Percentiles rank a stretch among this genome's conserved stretches.
These are phyloP conservation scores for Thinocorus orbignyianus DNA, from an alignment of 2,113 vertebrate genomes.

Conservation along the genomic window DNA sequence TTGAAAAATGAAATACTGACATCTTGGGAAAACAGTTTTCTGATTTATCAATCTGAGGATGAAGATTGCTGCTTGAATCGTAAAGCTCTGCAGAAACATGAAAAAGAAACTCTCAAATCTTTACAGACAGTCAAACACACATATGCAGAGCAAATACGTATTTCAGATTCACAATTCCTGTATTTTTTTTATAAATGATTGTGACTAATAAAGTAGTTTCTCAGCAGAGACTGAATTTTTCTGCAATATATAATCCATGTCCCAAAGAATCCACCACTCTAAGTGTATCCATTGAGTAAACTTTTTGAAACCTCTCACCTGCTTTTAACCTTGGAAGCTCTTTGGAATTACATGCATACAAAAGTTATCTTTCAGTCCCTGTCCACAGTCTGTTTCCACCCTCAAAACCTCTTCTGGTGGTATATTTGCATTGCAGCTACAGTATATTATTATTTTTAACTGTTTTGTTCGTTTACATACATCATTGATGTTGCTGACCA, in stretches of 20 bases:
- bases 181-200: neutral
- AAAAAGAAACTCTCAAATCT: neutral
- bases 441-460: neutral
- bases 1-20: neutral
- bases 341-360: neutral
- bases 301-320: neutral
- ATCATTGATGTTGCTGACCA: neutral
- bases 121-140: neutral
- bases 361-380: neutral
- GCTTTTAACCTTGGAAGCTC: neutral
- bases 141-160: neutral
- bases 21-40: neutral
- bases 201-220: neutral
- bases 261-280: neutral
- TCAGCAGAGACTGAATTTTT: neutral
- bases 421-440: neutral
- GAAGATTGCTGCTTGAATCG: neutral
- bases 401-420: neutral
- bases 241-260: neutral
- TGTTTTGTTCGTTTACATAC: neutral
- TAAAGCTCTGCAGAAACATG: neutral
- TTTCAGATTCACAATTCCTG: neutral
- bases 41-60: neutral
- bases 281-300: neutral
- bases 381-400: neutral